Percentiles rank a stretch among this genome's conserved stretches.
phyloP scores from a whole-genome alignment of 1,140 invertebrate species.

The Zaprionus taronus region DNA sequence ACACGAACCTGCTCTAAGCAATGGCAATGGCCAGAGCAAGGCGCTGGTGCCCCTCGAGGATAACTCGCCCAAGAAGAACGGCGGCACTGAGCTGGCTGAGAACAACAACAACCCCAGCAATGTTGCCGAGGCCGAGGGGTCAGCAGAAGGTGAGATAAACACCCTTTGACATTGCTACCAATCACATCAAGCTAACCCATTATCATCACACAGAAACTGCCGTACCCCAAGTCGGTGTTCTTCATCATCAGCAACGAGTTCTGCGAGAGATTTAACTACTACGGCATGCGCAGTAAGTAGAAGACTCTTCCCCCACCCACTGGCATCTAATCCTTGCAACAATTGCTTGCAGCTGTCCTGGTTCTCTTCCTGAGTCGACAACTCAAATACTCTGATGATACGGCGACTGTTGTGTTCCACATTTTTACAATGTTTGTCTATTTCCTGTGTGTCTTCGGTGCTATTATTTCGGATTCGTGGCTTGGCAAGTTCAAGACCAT shows the following conservation, averaged over 20 bases:
- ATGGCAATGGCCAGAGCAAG: slow-evolving; percentile 43
- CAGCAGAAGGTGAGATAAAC: slow-evolving; percentile 66
- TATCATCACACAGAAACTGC: slow-evolving; percentile 87
- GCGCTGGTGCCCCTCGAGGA: slow-evolving; percentile 28
- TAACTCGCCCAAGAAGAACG: slow-evolving; percentile 36
- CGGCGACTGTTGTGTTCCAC: slow-evolving; percentile 92
- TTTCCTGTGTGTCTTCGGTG: slow-evolving; percentile 92
- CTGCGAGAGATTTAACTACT: slow-evolving; percentile 97
- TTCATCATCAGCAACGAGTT: slow-evolving; percentile 98
- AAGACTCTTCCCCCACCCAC: too few species aligned
- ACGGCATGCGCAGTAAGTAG: slow-evolving; percentile 96
- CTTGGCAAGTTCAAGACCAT: slow-evolving; percentile 94
- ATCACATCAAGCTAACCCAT: not conserved
- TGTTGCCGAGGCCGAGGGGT: slow-evolving; percentile 67
- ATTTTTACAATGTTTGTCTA: slow-evolving; percentile 92
- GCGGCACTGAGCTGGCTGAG: slow-evolving; percentile 43
- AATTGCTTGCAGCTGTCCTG: slow-evolving; percentile 88
- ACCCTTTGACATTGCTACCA: not conserved
- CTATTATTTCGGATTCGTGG: slow-evolving; percentile 93
- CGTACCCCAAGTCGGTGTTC: slow-evolving; percentile 95
- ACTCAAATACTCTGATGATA: slow-evolving; percentile 87
- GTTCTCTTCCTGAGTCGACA: slow-evolving; percentile 90
- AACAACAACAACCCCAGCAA: slow-evolving; percentile 45
- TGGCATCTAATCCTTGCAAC: not conserved
- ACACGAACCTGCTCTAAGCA: slow-evolving; percentile 12